phyloP scores from a whole-genome alignment of 2,888 invertebrate genomes.

The Ypsolopha scabrella region DNA sequence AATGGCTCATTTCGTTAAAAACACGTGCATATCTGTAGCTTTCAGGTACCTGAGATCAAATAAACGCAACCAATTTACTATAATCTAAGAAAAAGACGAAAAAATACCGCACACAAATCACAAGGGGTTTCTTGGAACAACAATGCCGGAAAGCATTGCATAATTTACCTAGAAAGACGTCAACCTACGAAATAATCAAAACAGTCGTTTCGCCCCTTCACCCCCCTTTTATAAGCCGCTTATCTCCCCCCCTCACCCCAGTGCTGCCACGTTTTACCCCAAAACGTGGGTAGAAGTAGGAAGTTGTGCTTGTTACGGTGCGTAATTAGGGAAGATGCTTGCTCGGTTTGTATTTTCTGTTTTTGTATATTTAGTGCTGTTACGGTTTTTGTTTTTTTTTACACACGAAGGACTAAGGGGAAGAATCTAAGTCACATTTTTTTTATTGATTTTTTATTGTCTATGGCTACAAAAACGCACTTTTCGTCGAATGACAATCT shows the following conservation, averaged over 20 bases:
- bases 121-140: constrained; percentile 2
- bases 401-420: too few species aligned
- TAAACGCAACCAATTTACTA: not conserved
- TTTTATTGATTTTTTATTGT: too few species aligned
- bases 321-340: not conserved
- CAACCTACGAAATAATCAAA: constrained; percentile 68
- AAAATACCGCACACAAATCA: not conserved
- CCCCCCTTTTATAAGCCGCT: constrained; percentile 42
- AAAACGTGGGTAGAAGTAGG: constrained; percentile 38
- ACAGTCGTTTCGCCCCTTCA: constrained; percentile 33
- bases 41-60: not conserved
- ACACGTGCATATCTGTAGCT: not conserved
- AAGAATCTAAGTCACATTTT: too few species aligned
- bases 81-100: not conserved
- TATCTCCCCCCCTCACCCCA: constrained; percentile 10
- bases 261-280: constrained; percentile 36
- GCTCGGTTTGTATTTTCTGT: not conserved
- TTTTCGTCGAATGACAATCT: too few species aligned
- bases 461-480: too few species aligned
- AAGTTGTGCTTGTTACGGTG: constrained; percentile 49
- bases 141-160: constrained; percentile 34
- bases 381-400: not conserved
- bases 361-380: constrained; percentile 4
- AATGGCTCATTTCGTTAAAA: too few species aligned
- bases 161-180: constrained; percentile 66